Base-by-base conservation (phyloP, 2,113 vertebrate species). In the Muscicapa adusta region DNA sequence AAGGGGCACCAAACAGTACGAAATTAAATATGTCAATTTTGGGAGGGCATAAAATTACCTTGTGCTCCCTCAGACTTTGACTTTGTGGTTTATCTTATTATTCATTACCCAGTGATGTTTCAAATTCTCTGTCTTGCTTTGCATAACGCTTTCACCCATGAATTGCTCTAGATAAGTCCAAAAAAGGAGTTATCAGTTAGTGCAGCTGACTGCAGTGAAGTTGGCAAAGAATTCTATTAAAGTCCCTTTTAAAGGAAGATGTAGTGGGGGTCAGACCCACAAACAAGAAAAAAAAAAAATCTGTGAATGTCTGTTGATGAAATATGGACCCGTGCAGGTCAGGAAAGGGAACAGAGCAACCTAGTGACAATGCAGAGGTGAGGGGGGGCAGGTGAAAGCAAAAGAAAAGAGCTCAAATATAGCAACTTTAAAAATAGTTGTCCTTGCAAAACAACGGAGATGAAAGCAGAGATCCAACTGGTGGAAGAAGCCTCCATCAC, bases 391-490 rank as follows among this genome's bases (percentile, higher is more conserved):
- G 75, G 50, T 85, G 57, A 97, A 96, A 84, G 79, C 66, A 89
- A 84, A 92, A 84, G 54, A 93, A 94, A 80, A 83, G 79, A 75
- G 45, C 78, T 93, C 89, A 89, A 94, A 96, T 94, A 94, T 92
- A 95, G 91, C 74, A 90, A 76, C 56, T 86, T 95, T 85, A 95
- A 95, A 96, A 94, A 96, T 96, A 92, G 91, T 93, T 94, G 92
- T 29, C 94, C 85, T 95, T 93, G 83, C 50, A 81, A 94, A 94
- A 94, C 65, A 91, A 82, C 53, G 65, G 92, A 91, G 88, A 87
- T 78, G 53, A 89, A 93, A 94, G 66, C 70, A 61, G 70, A 65
- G 62, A 94, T 91, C 66, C 93, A 79, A 36, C 42, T 94, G 88
- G 92, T 80, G 88, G 75, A 95, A 90, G 91, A 94, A 82, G 77